Evolutionary conservation across 2,888 invertebrate species (phyloP).

Genomic region (Thyatira batis): DNA sequence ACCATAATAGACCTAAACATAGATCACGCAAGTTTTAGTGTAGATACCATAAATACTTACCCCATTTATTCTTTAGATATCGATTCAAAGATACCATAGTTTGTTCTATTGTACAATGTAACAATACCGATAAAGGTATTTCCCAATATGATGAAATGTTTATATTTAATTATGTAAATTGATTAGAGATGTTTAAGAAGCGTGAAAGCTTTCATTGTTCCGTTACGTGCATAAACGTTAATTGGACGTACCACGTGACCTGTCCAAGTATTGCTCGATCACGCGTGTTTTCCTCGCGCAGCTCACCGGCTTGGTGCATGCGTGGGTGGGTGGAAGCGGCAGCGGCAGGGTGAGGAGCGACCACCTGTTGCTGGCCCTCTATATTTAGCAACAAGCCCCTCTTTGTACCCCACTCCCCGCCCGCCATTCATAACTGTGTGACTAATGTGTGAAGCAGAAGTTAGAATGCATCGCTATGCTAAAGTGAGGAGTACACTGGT

Average conservation of each 20-base stretch:
- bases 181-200: slow-evolving; percentile 1
- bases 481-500: slow-evolving; percentile 15
- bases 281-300: slow-evolving; percentile 21
- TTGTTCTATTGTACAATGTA: no score
- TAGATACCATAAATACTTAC: no score
- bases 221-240: slow-evolving; percentile 14
- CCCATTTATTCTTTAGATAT: no score
- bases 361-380: slow-evolving; percentile 74
- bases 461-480: slow-evolving; percentile 30
- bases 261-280: slow-evolving; percentile 15
- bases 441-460: slow-evolving; percentile 70
- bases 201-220: slow-evolving; percentile 27
- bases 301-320: slow-evolving; percentile 20
- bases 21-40: slow-evolving; percentile 16
- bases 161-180: slow-evolving; percentile 5
- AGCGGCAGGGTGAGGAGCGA: slow-evolving; percentile 41
- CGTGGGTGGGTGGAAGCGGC: slow-evolving; percentile 45
- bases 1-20: slow-evolving; percentile 14
- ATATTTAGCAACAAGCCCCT: slow-evolving; percentile 61
- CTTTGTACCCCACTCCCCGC: slow-evolving; percentile 37
- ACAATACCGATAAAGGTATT: no score
- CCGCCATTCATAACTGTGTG: slow-evolving; percentile 72
- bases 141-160: background rate
- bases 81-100: no score
- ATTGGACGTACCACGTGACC: background rate